These are phyloP conservation scores for Ochropleura leucogaster DNA, from an alignment of 2,888 invertebrate genomes.

Conservation along the genomic window DNA sequence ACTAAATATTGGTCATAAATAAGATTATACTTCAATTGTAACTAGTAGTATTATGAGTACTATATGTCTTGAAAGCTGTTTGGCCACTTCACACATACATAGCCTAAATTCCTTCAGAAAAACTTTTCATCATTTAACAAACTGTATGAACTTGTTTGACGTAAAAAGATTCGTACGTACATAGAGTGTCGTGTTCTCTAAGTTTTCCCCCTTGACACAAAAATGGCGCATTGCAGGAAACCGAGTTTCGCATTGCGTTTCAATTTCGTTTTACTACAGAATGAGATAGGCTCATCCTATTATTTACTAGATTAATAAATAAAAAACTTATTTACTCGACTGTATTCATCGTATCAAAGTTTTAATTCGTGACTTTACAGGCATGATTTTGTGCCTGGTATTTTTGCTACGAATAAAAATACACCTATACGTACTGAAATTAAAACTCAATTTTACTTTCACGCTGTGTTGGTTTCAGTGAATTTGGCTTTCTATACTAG, in stretches of 20 bases:
- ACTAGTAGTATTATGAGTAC: background rate
- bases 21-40: background rate
- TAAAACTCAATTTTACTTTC: conserved; percentile 10
- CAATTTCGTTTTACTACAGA: conserved; percentile 12
- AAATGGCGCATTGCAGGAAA: conserved; percentile 65
- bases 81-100: background rate
- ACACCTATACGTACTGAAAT: background rate
- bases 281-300: background rate
- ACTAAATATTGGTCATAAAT: background rate
- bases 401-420: background rate
- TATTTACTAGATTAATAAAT: conserved; percentile 11
- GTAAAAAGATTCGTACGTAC: conserved; percentile 3
- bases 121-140: background rate
- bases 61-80: background rate
- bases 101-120: background rate
- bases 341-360: background rate
- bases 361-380: conserved; percentile 12
- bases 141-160: background rate
- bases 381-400: background rate
- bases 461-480: background rate
- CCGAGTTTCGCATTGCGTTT: conserved; percentile 50
- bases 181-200: conserved; percentile 9
- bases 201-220: conserved; percentile 40
- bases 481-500: background rate
- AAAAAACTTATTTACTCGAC: conserved; percentile 5